phyloP scores from a whole-genome alignment of 2,888 invertebrate genomes.

The Clitarchus hookeri region DNA sequence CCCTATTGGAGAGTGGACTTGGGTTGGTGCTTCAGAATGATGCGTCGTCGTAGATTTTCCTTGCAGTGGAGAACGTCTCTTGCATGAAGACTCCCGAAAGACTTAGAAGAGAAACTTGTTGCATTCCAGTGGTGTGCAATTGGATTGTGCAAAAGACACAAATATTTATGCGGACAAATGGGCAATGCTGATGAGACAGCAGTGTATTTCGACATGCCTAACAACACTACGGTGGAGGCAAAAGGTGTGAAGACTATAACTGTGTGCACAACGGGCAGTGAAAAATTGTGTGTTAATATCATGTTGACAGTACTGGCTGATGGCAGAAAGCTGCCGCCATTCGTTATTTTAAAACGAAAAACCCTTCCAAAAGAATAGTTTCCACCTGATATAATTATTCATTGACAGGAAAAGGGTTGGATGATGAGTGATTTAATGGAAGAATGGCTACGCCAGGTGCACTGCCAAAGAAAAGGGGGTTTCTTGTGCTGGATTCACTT shows the following conservation, averaged over 20 bases:
- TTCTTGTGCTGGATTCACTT: constrained; percentile 38
- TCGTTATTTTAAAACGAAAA: not conserved
- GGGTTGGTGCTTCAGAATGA: not conserved
- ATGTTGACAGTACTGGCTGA: constrained; percentile 28
- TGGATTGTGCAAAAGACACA: not conserved
- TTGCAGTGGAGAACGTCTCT: not conserved
- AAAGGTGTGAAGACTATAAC: constrained; percentile 31
- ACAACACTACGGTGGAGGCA: constrained; percentile 27
- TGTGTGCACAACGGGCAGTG: not conserved
- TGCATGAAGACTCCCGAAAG: not conserved
- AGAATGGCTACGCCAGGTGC: constrained; percentile 39
- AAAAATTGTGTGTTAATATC: constrained; percentile 28
- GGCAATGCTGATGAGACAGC: constrained; percentile 33
- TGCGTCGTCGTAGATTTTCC: not conserved
- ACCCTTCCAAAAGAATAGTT: constrained; percentile 34
- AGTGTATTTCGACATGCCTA: constrained; percentile 29
- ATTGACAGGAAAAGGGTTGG: constrained; percentile 41
- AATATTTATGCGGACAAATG: constrained; percentile 24
- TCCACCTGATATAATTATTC: constrained; percentile 33
- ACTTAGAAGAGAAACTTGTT: no score
- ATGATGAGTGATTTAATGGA: constrained; percentile 38
- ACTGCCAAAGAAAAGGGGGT: constrained; percentile 29
- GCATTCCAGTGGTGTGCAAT: constrained; percentile 31
- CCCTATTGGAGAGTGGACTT: no score
- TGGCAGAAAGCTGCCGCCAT: constrained; percentile 29